phyloP scores from a whole-genome alignment of 2,113 vertebrate genomes.

The Hypocryptadius cinnamomeus region DNA sequence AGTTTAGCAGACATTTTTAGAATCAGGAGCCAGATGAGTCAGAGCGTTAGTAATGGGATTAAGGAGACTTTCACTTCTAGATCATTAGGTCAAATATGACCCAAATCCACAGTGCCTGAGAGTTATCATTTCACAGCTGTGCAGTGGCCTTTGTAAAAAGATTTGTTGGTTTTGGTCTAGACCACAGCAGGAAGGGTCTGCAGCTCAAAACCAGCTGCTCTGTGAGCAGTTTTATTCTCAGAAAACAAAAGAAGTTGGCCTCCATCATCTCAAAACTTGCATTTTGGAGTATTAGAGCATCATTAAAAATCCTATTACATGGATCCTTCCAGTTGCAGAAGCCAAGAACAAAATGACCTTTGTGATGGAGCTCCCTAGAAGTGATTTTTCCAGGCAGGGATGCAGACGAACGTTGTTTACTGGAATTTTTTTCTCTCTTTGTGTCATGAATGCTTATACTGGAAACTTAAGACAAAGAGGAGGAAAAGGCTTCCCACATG shows the following conservation, averaged over 20 bases:
- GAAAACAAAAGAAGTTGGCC: not conserved
- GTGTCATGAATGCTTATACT: not conserved
- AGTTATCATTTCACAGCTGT: constrained; percentile 43
- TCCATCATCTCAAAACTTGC: not conserved
- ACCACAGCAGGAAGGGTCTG: not conserved
- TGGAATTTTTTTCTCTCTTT: not conserved
- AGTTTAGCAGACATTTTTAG: constrained; percentile 24
- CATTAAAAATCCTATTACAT: not conserved
- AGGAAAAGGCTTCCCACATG: not conserved
- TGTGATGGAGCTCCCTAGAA: not conserved
- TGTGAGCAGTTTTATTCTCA: not conserved
- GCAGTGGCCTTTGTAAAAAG: not conserved
- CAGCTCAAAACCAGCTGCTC: not conserved
- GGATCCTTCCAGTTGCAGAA: not conserved
- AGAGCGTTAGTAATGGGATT: not conserved
- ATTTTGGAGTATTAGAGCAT: not conserved
- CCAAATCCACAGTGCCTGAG: not conserved
- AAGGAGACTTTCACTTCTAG: not conserved
- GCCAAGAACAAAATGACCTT: not conserved
- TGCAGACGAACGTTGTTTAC: rapidly evolving
- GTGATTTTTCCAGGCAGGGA: not conserved
- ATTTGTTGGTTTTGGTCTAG: constrained; percentile 19
- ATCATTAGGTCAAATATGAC: constrained; percentile 12
- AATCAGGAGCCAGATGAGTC: not conserved
- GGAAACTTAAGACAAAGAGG: not conserved